phyloP scores from a whole-genome alignment of 2,888 invertebrate genomes.

The Plagodis pulveraria region DNA sequence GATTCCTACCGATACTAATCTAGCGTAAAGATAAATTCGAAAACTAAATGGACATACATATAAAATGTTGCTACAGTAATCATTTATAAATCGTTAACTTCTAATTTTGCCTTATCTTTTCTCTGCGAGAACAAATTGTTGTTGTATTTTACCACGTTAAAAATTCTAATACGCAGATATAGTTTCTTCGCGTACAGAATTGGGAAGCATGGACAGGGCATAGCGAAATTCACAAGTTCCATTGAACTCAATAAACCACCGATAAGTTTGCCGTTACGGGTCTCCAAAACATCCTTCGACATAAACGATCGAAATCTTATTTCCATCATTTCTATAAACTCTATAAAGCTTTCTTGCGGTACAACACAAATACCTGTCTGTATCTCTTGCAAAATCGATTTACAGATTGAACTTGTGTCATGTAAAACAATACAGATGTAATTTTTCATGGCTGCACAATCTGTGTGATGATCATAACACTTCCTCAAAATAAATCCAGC shows the following conservation, averaged over 20 bases:
- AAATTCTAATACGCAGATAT: constrained; percentile 30
- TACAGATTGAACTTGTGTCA: constrained; percentile 21
- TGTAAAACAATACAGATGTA: constrained; percentile 9
- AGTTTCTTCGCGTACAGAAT: constrained; percentile 26
- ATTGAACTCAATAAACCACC: constrained; percentile 11
- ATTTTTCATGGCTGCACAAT: constrained; percentile 14
- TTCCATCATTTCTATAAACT: constrained; percentile 34
- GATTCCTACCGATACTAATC: no score
- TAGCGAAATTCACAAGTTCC: constrained; percentile 5
- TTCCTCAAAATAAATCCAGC: constrained; percentile 32
- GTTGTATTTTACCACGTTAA: constrained; percentile 29
- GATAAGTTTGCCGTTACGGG: constrained; percentile 13
- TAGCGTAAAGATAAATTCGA: no score
- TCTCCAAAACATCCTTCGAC: constrained; percentile 17
- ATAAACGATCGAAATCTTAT: constrained; percentile 28
- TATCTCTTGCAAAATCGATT: constrained; percentile 27
- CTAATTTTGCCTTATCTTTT: constrained; percentile 9
- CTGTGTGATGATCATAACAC: constrained; percentile 19
- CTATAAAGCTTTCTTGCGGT: constrained; percentile 27
- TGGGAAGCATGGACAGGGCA: constrained; percentile 32
- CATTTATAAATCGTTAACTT: constrained; percentile 62
- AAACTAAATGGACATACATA: no score
- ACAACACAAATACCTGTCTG: constrained; percentile 20
- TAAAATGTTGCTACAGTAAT: no score
- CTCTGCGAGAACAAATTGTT: constrained; percentile 22